phyloP scores from a whole-genome alignment of 2,888 invertebrate species.

The Cryptocephalus primarius region DNA sequence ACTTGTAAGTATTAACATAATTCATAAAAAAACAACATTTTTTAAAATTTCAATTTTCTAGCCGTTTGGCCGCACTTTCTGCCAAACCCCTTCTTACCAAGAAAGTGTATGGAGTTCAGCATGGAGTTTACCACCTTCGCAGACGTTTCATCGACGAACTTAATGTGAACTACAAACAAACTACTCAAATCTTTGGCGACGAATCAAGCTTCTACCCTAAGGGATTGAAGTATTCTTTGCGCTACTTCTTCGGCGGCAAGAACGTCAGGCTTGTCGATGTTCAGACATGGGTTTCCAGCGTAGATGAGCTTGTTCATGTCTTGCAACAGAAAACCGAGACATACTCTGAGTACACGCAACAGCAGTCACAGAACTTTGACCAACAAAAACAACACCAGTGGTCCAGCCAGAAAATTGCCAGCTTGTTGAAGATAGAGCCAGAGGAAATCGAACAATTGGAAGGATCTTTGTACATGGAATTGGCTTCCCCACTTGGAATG shows the following conservation, averaged over 20 bases:
- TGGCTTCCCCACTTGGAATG: constrained; percentile 36
- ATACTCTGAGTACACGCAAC: constrained; percentile 14
- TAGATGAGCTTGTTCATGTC: constrained; percentile 33
- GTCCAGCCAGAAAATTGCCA: constrained; percentile 45
- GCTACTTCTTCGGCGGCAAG: constrained; percentile 31
- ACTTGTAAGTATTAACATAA: constrained; percentile 18
- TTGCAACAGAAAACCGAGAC: constrained; percentile 23
- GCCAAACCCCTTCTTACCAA: constrained; percentile 33
- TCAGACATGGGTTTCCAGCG: constrained; percentile 36
- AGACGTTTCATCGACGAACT: constrained; percentile 35
- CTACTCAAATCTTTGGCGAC: constrained; percentile 42
- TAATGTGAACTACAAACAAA: constrained; percentile 37
- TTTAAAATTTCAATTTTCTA: constrained; percentile 20
- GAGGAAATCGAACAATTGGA: constrained; percentile 46
- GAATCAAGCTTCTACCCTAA: constrained; percentile 47
- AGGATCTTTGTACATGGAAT: constrained; percentile 40
- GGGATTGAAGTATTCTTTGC: constrained; percentile 24
- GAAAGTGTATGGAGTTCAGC: constrained; percentile 37
- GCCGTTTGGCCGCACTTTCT: constrained; percentile 34
- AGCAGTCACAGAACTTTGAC: constrained; percentile 7
- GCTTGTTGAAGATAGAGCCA: constrained; percentile 45
- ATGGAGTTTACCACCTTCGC: constrained; percentile 39
- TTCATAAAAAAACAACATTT: background rate
- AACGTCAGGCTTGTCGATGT: constrained; percentile 20
- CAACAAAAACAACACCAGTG: constrained; percentile 22